Percentiles rank a stretch among this genome's conserved stretches.
phyloP scores from a whole-genome alignment of 2,797 vertebrate genomes.

The Tokudaia muenninki region DNA sequence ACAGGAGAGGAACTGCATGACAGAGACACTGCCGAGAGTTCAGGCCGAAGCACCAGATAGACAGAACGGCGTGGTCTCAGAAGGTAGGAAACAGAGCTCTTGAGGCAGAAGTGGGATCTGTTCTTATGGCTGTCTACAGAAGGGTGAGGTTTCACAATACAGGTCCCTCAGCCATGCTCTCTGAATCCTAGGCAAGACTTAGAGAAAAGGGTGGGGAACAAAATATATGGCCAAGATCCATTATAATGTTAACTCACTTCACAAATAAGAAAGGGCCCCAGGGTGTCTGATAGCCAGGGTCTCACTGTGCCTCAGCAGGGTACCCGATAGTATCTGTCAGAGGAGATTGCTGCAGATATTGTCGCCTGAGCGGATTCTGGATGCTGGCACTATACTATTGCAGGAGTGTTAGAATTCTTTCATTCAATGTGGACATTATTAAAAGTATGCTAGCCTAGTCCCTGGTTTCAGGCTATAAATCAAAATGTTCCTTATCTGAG shows the following conservation, averaged over 20 bases:
- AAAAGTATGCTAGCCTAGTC: not conserved
- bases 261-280: not conserved
- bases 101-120: not conserved
- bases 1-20: not conserved
- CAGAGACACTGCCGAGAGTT: not conserved
- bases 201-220: not conserved
- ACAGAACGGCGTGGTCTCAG: not conserved
- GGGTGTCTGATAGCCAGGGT: not conserved
- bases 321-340: not conserved
- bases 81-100: not conserved
- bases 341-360: not conserved
- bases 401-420: not conserved
- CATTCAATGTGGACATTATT: not conserved
- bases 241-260: not conserved
- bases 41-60: not conserved
- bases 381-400: not conserved
- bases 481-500: slow-evolving; percentile 25
- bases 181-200: not conserved
- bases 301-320: not conserved
- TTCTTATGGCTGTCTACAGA: not conserved
- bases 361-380: not conserved
- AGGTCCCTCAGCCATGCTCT: not conserved
- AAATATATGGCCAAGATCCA: not conserved
- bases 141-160: not conserved
- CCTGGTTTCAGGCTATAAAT: not conserved